These are phyloP conservation scores for Galagoides demidoff DNA, from an alignment of 2,797 vertebrate species.

Conservation along the genomic window DNA sequence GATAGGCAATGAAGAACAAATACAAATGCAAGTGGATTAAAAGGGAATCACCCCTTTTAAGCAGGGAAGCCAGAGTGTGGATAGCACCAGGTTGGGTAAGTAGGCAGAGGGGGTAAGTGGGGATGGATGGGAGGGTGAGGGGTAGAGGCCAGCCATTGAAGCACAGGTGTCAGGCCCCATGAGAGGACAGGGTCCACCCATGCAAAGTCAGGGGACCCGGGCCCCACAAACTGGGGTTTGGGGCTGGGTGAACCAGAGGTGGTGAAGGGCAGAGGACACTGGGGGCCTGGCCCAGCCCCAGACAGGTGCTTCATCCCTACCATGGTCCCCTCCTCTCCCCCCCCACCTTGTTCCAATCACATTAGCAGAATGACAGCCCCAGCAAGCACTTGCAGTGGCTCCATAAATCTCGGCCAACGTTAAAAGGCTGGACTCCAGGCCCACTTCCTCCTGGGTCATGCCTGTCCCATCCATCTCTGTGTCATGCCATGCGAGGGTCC, in stretches of 20 bases:
- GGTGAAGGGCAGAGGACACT: neutral
- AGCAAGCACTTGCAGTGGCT: constrained; percentile 14
- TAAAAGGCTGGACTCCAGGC: constrained; percentile 70
- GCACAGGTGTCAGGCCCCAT: no score
- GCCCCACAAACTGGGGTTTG: neutral
- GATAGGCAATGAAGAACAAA: no score
- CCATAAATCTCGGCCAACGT: constrained; percentile 75
- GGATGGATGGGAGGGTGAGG: no score
- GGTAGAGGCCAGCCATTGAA: neutral
- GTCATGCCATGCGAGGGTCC: fast-evolving
- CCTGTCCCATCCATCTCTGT: constrained; percentile 33
- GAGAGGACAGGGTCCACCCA: neutral
- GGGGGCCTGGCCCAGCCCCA: neutral
- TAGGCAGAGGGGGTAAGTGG: neutral
- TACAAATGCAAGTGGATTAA: fast-evolving
- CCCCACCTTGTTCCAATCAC: constrained; percentile 60
- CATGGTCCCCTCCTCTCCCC: neutral
- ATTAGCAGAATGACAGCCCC: constrained; percentile 69
- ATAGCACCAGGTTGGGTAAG: neutral
- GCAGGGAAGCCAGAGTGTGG: fast-evolving
- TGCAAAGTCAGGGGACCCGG: neutral
- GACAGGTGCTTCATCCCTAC: fast-evolving
- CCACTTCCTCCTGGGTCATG: constrained; percentile 56
- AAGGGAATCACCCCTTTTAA: neutral
- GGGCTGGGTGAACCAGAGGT: neutral